A percentile compares a stretch with the other conserved stretches of the same genome.
Evolutionary conservation across 2,113 vertebrate genomes (phyloP).

Genomic region (Grantiella picta): DNA sequence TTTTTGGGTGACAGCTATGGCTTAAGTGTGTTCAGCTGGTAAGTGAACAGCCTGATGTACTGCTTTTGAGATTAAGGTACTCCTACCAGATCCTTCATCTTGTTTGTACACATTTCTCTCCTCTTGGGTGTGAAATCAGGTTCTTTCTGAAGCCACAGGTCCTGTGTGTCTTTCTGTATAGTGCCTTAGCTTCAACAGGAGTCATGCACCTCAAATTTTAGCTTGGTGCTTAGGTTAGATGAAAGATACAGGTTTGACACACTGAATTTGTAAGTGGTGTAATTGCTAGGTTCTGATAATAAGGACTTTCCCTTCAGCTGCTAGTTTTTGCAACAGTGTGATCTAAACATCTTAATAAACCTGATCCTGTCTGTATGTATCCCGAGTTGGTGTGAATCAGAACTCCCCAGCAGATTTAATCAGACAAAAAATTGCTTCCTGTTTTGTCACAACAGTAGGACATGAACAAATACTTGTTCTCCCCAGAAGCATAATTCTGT

Average conservation of each 20-base stretch:
- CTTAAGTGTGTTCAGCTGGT: background rate
- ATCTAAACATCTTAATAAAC: background rate
- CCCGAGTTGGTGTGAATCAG: background rate
- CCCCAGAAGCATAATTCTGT: background rate
- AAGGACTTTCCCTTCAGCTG: background rate
- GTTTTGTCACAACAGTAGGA: background rate
- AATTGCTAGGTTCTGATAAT: background rate
- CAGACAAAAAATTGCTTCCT: background rate
- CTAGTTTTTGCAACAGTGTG: background rate
- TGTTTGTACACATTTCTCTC: background rate
- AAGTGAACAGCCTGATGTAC: background rate
- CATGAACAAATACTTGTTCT: background rate
- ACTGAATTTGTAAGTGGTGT: background rate
- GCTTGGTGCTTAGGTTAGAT: background rate
- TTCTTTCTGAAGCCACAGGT: background rate
- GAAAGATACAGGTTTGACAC: background rate
- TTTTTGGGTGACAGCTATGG: background rate
- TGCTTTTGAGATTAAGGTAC: background rate
- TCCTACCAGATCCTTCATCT: background rate
- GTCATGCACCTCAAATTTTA: background rate
- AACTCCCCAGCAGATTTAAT: background rate
- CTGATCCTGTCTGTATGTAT: background rate
- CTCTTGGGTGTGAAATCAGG: background rate
- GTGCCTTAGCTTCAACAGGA: background rate
- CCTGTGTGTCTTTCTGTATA: background rate